phyloP scores from a whole-genome alignment of 2,888 invertebrate species.

The Acanthoscelides obtectus region DNA sequence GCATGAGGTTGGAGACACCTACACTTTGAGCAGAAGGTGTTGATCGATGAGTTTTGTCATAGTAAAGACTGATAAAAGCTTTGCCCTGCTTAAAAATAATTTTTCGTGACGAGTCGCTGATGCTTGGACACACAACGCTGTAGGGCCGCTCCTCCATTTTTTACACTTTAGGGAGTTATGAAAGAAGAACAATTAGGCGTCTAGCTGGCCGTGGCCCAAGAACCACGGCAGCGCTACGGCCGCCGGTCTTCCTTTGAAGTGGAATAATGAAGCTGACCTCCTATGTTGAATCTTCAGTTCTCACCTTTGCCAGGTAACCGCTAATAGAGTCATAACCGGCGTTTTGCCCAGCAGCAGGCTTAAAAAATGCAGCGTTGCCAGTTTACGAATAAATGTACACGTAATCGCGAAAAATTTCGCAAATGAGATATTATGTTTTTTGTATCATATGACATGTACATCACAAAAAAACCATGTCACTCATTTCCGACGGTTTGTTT shows the following conservation, averaged over 20 bases:
- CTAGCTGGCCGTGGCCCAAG: not conserved
- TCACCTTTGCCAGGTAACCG: constrained; percentile 32
- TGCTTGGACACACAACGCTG: not conserved
- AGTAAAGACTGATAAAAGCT: too few relatives aligned
- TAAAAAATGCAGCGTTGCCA: constrained; percentile 14
- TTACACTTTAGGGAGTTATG: constrained; percentile 2
- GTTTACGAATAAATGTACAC: too few relatives aligned
- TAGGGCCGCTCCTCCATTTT: not conserved
- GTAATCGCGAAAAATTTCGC: too few relatives aligned
- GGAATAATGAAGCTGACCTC: constrained; percentile 29
- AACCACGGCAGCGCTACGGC: not conserved
- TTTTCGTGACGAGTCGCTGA: not conserved
- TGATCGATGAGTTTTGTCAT: too few relatives aligned
- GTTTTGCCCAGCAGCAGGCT: constrained; percentile 3
- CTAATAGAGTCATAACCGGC: constrained; percentile 39
- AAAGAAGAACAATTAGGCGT: constrained; percentile 21
- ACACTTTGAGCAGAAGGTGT: too few relatives aligned
- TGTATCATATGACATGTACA: too few relatives aligned
- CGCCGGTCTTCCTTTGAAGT: constrained; percentile 25
- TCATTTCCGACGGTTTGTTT: too few relatives aligned
- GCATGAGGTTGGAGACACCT: too few relatives aligned
- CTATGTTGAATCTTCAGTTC: constrained; percentile 31
- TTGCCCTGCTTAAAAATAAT: too few relatives aligned
- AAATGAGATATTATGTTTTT: too few relatives aligned
- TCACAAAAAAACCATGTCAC: too few relatives aligned